Base-by-base conservation (phyloP, 2,113 vertebrate genomes). In the Emydura subglobosa region DNA sequence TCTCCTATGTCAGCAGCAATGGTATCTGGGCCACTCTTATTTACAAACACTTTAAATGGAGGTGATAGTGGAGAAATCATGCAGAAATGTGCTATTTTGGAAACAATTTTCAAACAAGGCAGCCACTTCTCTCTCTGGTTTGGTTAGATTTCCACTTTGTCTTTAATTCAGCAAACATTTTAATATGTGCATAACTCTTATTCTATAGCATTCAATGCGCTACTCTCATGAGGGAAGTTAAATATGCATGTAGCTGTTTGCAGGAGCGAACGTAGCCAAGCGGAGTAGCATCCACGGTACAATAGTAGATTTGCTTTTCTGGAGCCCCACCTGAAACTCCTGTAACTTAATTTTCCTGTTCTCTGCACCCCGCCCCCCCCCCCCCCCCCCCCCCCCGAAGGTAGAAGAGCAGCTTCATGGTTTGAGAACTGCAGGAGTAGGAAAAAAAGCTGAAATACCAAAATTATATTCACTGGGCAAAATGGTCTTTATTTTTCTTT, bases 281-380 rank as follows among this genome's bases (percentile, higher is more conserved):
- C 17, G 5, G 92, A 80, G 92, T 83, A 85, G 85, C 86, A 74
- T 80, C 65, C 14, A 11, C 83, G 95, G 95, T 91, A 95, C 3
- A 91, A 44, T 93, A 82, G 79, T 86, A 81, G 81, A 85, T 88
- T 88, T 47, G 85, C 76, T 82, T 65, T 74, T 76, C 49, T 72
- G 61, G 47, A 86, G 93, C 91, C 94, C 57, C 42, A 68, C 80
- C 44, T 86, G 17, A 42, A 22, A 89, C 57, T 72, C n/a, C 90
- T 88, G 79, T 27, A 3, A 4, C 55, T 86, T 94, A 79, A 87
- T 92, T 54, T 89, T 83, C 47, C 11, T 87, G 53, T 80, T 59
- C n/a, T 27, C 65, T 29, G 50, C 29, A n/a, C 74, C 27, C 54
- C 27, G 4, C 22, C 44, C 54, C 29, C 51, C 79, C 6, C 1